Base-by-base conservation (phyloP, 2,888 invertebrate species). In the Pogonocherus hispidulus region DNA sequence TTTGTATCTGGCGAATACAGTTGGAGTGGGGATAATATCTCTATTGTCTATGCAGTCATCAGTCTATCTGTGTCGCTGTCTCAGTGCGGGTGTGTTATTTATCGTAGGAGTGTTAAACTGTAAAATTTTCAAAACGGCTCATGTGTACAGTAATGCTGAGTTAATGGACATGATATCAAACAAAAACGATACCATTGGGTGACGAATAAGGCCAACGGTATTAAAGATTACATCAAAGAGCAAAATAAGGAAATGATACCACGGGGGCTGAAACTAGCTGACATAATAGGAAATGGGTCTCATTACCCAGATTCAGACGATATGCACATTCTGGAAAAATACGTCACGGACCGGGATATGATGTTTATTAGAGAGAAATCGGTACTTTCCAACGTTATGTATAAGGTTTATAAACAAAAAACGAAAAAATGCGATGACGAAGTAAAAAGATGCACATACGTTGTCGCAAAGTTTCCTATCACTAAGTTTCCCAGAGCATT, bases 31-130 rank as follows among this genome's bases (percentile, higher is more conserved):
- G n/a, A n/a, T n/a, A n/a, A n/a, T n/a, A n/a, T n/a, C n/a, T n/a
- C n/a, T n/a, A n/a, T n/a, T n/a, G n/a, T n/a, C n/a, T n/a, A n/a
- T n/a, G n/a, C n/a, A n/a, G n/a, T n/a, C n/a, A n/a, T n/a, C n/a
- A n/a, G n/a, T n/a, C n/a, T n/a, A n/a, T n/a, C n/a, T n/a, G n/a
- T n/a, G n/a, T n/a, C n/a, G n/a, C n/a, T n/a, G n/a, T n/a, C n/a
- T n/a, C n/a, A n/a, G n/a, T n/a, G n/a, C n/a, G n/a, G 11, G 57
- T 71, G 75, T 95, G 96, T 95, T 85, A 92, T 9, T 96, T 95
- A 81, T 87, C 96, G 57, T 96, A 56, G 96, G 96, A n/a, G n/a
- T 95, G 16, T 95, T 95, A 4, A 92, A 92, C 82, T 95, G 95
- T 77, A 94, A 94, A 0, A 86, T 96, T 75, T 93, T 94, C 16